These are phyloP conservation scores for Chauna torquata DNA, from an alignment of 2,113 vertebrate species.

Conservation along the genomic window DNA sequence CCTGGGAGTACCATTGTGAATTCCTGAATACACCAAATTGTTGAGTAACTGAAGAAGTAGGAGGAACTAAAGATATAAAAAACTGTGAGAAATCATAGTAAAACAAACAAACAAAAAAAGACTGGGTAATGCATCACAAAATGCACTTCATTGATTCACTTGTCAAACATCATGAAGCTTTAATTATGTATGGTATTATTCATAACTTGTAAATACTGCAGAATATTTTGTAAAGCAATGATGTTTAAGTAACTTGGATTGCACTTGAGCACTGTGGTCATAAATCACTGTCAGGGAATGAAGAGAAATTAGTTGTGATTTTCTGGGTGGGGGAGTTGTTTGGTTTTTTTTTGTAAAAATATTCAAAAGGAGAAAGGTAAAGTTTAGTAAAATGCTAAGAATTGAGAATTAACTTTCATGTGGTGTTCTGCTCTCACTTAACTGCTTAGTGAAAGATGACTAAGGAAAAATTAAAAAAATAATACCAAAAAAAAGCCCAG, in stretches of 20 bases:
- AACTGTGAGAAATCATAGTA: background rate
- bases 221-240: slow-evolving; percentile 10
- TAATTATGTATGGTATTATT: slow-evolving; percentile 40
- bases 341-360: background rate
- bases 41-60: background rate
- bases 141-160: background rate
- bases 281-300: slow-evolving; percentile 9
- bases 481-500: background rate
- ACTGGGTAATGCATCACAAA: background rate
- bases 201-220: background rate
- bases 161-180: background rate
- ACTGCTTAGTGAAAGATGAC: background rate
- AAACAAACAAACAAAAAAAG: background rate
- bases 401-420: background rate
- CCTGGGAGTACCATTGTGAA: background rate
- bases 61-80: background rate
- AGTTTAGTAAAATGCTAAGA: background rate
- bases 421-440: background rate
- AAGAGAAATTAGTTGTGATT: background rate
- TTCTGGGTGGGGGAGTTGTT: background rate
- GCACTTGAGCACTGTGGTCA: background rate
- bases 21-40: background rate
- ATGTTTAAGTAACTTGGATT: background rate
- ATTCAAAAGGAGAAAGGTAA: background rate
- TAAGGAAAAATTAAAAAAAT: background rate